Conservation (phyloP, 2,113 vertebrate species). For the Stercorarius parasiticus region DNA sequence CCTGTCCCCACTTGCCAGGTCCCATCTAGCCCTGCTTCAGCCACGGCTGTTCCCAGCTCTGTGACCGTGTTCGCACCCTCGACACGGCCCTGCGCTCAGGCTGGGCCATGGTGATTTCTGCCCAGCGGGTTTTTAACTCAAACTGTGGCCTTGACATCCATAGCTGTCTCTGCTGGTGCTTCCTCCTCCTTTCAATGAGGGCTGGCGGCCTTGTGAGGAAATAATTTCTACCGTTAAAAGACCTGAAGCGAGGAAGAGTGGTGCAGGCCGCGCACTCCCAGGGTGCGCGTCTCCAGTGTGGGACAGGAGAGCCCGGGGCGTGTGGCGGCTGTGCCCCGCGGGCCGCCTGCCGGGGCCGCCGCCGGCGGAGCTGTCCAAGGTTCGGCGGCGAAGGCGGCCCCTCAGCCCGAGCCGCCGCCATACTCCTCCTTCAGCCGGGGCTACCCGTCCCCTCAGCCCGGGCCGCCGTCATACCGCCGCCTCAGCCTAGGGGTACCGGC, state of each 20-base stretch:
- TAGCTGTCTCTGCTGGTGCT: background rate
- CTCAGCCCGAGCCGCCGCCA: background rate
- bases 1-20: background rate
- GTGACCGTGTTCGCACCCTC: fast-evolving
- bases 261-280: background rate
- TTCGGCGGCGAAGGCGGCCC: background rate
- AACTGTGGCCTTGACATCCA: background rate
- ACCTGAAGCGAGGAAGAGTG: background rate
- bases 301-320: no score
- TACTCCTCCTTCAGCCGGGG: background rate
- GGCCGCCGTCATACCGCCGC: background rate
- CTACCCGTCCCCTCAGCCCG: no score
- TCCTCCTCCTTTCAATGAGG: background rate
- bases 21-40: background rate
- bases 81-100: fast-evolving
- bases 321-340: background rate
- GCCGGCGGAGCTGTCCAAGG: background rate
- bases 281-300: background rate
- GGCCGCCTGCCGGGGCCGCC: fast-evolving
- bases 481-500: background rate
- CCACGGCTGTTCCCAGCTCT: background rate
- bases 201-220: background rate
- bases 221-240: no score
- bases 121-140: fast-evolving
- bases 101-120: no score